Base-by-base conservation (phyloP, 2,888 invertebrate genomes). In the Cyaniris semiargus region DNA sequence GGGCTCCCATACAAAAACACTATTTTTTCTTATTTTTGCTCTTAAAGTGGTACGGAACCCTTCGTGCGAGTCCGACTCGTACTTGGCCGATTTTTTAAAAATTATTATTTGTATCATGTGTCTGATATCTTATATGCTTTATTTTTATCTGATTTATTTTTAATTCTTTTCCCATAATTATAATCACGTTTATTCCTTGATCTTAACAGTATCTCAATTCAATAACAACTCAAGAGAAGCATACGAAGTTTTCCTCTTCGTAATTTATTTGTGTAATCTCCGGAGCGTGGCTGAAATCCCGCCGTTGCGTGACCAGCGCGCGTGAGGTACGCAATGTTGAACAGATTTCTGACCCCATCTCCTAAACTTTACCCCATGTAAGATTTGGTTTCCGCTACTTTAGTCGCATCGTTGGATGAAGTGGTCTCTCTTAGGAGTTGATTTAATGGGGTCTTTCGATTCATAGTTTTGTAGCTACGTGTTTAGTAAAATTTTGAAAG, bases 281-380 rank as follows among this genome's bases (percentile, higher is more conserved):
- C 74, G 74, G 27, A 74, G 74, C 74, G 74, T 74, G 74, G 48
- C 74, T 48, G 27, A 72, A 76, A 76, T 76, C 76, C 56, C 38
- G 70, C 34, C 44, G 53, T 76, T 71, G 76, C 76, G 76, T 76
- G 76, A 76, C 76, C 56, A 31, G 21, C 31, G 76, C 70, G 31
- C 71, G 70, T 71, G 76, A 71, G 76, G 53, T 56, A 76, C 70
- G 56, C 56, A 23, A 74, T 74, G 74, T 74, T 74, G 48, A 53
- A 74, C 74, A 48, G 74, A 74, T 74, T 74, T 74, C 74, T 74
- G 74, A 74, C 74, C 74, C 74, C 74, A 74, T 74, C 72, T 72
- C 74, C 48, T 48, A 74, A 74, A 48, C 48, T 74, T 74, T 74
- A 74, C 74, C 74, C 74, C 44, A 53, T 44, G 48, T 53, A 48